phyloP scores from a whole-genome alignment of 2,113 vertebrate species.

The Brachyhypopomus gauderio region DNA sequence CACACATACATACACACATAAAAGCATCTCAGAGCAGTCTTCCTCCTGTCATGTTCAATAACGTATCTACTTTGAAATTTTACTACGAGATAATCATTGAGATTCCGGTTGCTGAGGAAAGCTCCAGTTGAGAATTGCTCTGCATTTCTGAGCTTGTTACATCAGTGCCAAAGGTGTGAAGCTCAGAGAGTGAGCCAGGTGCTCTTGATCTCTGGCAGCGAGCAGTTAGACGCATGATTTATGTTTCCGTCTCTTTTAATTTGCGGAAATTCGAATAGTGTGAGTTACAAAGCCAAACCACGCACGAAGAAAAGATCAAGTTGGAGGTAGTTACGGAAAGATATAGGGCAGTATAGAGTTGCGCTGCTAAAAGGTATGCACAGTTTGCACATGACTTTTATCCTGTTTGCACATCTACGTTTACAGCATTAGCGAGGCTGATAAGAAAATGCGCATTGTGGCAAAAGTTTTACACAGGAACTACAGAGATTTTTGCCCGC shows the following conservation, averaged over 20 bases:
- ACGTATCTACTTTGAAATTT: conserved; percentile 17
- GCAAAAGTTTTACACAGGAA: conserved; percentile 7
- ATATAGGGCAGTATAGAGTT: too few species aligned
- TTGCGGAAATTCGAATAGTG: background rate
- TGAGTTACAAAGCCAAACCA: background rate
- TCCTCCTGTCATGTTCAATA: conserved; percentile 11
- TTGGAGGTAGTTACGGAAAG: too few species aligned
- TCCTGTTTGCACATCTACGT: background rate
- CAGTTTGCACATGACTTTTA: background rate
- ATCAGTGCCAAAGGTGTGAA: background rate
- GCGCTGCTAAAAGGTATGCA: too few species aligned
- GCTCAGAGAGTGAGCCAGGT: background rate
- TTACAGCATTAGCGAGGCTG: conserved; percentile 14
- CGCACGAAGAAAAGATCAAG: background rate
- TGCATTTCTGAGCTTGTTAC: background rate
- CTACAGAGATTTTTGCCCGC: conserved; percentile 1
- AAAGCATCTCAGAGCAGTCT: background rate
- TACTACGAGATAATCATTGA: conserved; percentile 32
- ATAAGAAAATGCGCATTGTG: conserved; percentile 30
- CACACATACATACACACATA: background rate
- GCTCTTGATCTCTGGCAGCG: background rate
- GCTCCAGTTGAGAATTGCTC: background rate
- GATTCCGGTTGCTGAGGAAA: background rate
- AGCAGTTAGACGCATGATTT: conserved; percentile 1
- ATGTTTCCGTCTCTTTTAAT: background rate